phyloP scores from a whole-genome alignment of 1,140 invertebrate species.

The Zophobas morio region DNA sequence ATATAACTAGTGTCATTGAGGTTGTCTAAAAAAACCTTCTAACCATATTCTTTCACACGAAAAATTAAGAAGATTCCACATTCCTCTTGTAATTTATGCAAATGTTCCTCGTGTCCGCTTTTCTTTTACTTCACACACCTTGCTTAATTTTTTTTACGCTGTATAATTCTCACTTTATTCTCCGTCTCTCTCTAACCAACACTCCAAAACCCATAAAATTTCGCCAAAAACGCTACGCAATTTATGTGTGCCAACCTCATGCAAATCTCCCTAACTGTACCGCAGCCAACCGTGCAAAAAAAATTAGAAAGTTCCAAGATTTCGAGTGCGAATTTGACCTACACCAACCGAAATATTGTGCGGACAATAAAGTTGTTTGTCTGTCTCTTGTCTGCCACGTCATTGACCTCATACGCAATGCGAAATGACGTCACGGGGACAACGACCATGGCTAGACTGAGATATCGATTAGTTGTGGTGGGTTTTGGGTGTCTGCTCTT shows the following conservation, averaged over 20 bases:
- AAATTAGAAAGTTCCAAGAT: conserved; percentile 12
- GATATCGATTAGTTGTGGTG: conserved; percentile 42
- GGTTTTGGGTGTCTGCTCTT: conserved; percentile 45
- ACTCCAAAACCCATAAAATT: too few relatives aligned
- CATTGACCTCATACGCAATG: conserved; percentile 49
- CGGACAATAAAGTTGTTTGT: conserved; percentile 37
- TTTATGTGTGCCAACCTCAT: not conserved
- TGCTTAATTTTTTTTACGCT: too few relatives aligned
- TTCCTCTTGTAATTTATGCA: too few relatives aligned
- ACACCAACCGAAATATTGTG: conserved; percentile 44
- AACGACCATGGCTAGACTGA: conserved; percentile 47
- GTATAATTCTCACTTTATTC: too few relatives aligned
- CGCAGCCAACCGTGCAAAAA: not conserved
- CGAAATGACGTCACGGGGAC: conserved; percentile 45
- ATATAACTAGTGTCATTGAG: too few relatives aligned
- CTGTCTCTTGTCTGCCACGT: conserved; percentile 43
- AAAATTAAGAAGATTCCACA: too few relatives aligned
- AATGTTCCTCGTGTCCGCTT: too few relatives aligned
- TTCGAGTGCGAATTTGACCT: not conserved
- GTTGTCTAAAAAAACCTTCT: too few relatives aligned
- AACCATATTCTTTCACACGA: too few relatives aligned
- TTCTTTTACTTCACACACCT: too few relatives aligned
- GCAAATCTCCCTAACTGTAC: not conserved
- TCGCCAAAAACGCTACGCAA: too few relatives aligned
- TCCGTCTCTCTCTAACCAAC: too few relatives aligned